Evolutionary conservation across 2,113 vertebrate species (phyloP), one percentile per base, ranked within the genome.

Genomic region (Stegastes partitus): DNA sequence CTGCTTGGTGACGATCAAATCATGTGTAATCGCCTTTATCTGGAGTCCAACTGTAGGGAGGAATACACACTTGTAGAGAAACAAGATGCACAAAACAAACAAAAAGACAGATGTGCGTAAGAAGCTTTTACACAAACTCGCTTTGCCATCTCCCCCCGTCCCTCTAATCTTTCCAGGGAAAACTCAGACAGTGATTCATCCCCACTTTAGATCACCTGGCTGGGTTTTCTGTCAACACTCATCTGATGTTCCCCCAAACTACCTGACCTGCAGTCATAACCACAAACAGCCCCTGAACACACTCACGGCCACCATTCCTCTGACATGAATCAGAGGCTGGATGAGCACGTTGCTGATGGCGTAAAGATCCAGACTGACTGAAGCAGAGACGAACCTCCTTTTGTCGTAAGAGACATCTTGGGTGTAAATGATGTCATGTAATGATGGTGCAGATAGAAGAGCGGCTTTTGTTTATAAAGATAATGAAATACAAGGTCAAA

Each of bases 151-250:
- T 19, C 49, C 21, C 21, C 21, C 50, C 21, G 16, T 21, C 50
- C 53, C 25, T 44, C 53, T 14, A 21, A 25, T 49, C 55, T 42
- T 63, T 75, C 12, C 26, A 25, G 19, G 14, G 4, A 19, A 79
- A 58, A 71, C 25, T 34, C 85, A 87, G 84, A 89, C 83, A 53
- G 68, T 90, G 89, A 90, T 25, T 92, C 87, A 92, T 69, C 11
- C 62, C 42, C 22, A 3, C 5, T 34, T 50, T 2, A 11, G 56
- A 77, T 85, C 82, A 87, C 84, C 64, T 87, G 79, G 68, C 79
- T 47, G 79, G 34, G 31, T 72, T 82, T 67, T 69, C 79, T 82
- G 50, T 86, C 79, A 79, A 53, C 90, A 69, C 66, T 65, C 57
- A 56, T 47, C 64, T 50, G 77, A 72, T 39, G 61, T 73, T 81